phyloP scores from a whole-genome alignment of 2,797 vertebrate genomes.

The Rhinella marina region DNA sequence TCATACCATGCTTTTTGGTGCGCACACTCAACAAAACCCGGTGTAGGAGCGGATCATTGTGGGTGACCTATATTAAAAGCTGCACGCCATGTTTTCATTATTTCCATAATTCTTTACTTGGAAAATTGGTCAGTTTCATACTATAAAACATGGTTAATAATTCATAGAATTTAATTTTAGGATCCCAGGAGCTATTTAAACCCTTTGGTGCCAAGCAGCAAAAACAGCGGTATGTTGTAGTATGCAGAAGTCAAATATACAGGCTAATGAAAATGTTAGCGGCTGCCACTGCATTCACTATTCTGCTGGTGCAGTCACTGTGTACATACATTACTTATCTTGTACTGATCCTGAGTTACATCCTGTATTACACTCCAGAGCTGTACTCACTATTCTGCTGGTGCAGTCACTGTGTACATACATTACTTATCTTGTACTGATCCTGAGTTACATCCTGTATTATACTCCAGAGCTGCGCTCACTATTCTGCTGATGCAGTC shows the following conservation, averaged over 20 bases:
- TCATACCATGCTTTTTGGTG: background rate
- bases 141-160: conserved; percentile 51
- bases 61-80: background rate
- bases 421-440: background rate
- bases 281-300: background rate
- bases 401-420: background rate
- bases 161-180: conserved; percentile 49
- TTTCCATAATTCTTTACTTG: conserved; percentile 31
- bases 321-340: background rate
- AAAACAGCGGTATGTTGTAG: background rate
- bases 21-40: background rate
- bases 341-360: too few species aligned
- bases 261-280: background rate
- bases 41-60: background rate
- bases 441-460: background rate
- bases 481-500: background rate
- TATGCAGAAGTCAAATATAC: background rate
- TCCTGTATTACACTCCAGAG: conserved; percentile 9
- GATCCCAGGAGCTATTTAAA: conserved; percentile 16
- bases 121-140: conserved; percentile 10
- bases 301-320: background rate
- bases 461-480: conserved; percentile 16
- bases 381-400: conserved; percentile 7
- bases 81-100: background rate
- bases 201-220: background rate